A percentile compares a stretch with the other conserved stretches of the same genome.
Evolutionary conservation across 2,888 invertebrate species (phyloP).

Genomic region (Orgyia antiqua): DNA sequence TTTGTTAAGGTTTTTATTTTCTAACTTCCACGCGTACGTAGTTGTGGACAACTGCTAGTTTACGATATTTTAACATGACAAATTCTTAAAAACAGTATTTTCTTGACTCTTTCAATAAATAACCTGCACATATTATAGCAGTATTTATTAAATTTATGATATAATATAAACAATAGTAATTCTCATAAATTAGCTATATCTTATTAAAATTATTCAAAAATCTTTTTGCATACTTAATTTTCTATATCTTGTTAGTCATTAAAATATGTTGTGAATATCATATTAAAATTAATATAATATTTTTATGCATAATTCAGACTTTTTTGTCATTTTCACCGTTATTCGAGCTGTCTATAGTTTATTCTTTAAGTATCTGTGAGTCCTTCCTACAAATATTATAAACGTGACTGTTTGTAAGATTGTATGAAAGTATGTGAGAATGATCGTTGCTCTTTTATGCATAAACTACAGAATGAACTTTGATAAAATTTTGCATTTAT

Average conservation of each 20-base stretch:
- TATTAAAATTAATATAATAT: slow-evolving; percentile 18
- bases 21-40: too few species aligned
- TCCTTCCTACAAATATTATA: too few species aligned
- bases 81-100: slow-evolving; percentile 9
- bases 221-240: neutral
- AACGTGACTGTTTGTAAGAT: too few species aligned
- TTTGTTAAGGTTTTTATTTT: too few species aligned
- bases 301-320: slow-evolving; percentile 7
- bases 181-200: slow-evolving; percentile 10
- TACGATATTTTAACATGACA: slow-evolving; percentile 7
- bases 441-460: too few species aligned
- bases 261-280: slow-evolving; percentile 1
- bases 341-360: too few species aligned
- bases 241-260: slow-evolving; percentile 3
- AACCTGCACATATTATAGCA: slow-evolving; percentile 6
- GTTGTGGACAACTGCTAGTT: too few species aligned
- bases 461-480: too few species aligned
- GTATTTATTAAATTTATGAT: slow-evolving; percentile 9
- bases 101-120: slow-evolving; percentile 16
- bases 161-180: slow-evolving; percentile 12
- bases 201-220: slow-evolving; percentile 16
- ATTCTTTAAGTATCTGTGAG: too few species aligned
- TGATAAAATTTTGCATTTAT: too few species aligned
- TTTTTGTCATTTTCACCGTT: neutral
- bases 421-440: too few species aligned